Evolutionary conservation across 2,113 vertebrate genomes (phyloP), one percentile per base, ranked within the genome.

Genomic region (Dissostichus mawsoni): DNA sequence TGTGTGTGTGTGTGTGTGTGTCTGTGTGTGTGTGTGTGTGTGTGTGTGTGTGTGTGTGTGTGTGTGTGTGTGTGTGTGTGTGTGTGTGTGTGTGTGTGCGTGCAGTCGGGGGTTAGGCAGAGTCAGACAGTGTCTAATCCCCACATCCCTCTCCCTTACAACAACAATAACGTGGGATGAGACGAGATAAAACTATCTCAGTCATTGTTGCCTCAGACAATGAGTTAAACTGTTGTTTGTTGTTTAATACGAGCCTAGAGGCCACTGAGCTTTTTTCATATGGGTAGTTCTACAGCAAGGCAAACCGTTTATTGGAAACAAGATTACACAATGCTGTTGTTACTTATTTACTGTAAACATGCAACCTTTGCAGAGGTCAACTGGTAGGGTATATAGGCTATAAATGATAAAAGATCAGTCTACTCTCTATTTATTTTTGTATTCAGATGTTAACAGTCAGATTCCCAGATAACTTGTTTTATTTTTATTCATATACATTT

Each of bases 101-200:
- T 70, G 53, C 7, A 17, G 52, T 50, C 33, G 65, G 73, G 72
- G 76, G 75, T 82, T 69, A 78, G 44, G 70, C 69, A 69, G 76
- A 90, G 59, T 83, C 83, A 89, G 90, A 89, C 90, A 69, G 59
- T 53, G 82, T 91, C 87, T 92, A 90, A 93, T 90, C 89, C 84
- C 63, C 78, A 79, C 87, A 74, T 79, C 76, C 48, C 80, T 89
- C 80, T 86, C 87, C 70, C 71, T 88, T 80, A 82, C 73, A 77
- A 84, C 81, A 84, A 82, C 63, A 74, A 74, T 85, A 88, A 86
- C 72, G 66, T 58, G 69, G 78, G 78, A 87, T 82, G 80, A 89
- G 82, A 85, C 62, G 5, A 85, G 72, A 85, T 87, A 82, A 87
- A 91, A 92, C 83, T 89, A 82, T 90, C 85, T 86, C 77, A 70